Evolutionary conservation across 2,888 invertebrate species (phyloP).

Genomic region (Asteroscopus sphinx): DNA sequence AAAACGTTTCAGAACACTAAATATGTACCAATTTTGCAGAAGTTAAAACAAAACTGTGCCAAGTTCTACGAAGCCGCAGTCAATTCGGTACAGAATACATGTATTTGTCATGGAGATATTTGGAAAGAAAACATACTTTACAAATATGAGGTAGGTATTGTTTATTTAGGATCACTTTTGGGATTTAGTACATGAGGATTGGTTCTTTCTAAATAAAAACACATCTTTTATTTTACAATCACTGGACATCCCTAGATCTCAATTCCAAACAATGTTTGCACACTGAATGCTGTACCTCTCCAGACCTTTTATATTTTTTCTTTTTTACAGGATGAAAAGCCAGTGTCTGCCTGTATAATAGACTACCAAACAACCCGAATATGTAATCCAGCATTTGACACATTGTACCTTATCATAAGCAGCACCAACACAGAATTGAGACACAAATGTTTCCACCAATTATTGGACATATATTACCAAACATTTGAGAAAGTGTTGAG

Average conservation of each 20-base stretch:
- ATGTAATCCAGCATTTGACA: constrained; percentile 79
- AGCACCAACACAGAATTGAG: constrained; percentile 73
- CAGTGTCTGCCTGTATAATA: constrained; percentile 77
- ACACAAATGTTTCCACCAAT: constrained; percentile 60
- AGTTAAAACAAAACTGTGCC: constrained; percentile 67
- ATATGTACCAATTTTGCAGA: constrained; percentile 67
- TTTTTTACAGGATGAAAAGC: constrained; percentile 69
- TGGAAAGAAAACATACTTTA: constrained; percentile 86
- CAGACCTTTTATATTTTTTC: neutral
- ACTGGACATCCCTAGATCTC: neutral
- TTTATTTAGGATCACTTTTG: constrained; percentile 19
- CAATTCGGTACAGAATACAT: constrained; percentile 63
- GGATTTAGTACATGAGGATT: neutral
- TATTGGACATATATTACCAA: constrained; percentile 74
- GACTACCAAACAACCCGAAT: constrained; percentile 81
- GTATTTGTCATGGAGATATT: constrained; percentile 84
- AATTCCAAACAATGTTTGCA: no score
- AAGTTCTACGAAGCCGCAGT: constrained; percentile 64
- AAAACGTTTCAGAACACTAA: constrained; percentile 68
- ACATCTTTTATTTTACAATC: neutral
- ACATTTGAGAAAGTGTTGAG: constrained; percentile 66
- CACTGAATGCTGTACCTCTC: no score
- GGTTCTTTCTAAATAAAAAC: neutral
- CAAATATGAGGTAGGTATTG: constrained; percentile 74
- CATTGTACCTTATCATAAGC: constrained; percentile 76